Conservation (phyloP, 2,113 vertebrate genomes). For the Xenus cinereus region DNA sequence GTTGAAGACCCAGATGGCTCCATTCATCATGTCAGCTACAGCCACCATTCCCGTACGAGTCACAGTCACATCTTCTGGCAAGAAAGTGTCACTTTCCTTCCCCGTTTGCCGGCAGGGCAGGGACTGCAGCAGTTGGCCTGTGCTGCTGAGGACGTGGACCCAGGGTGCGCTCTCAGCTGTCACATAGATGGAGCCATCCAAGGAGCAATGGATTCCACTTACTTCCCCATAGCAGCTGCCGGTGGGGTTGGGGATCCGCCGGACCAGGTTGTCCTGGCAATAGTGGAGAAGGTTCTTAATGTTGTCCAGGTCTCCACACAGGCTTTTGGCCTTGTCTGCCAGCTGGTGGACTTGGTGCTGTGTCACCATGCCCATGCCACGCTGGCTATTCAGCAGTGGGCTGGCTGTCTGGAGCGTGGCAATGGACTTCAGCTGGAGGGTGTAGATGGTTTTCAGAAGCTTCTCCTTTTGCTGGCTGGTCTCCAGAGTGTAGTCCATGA, state of each 20-base stretch:
- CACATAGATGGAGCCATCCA: slow-evolving; percentile 59
- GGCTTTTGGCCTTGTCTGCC: slow-evolving; percentile 42
- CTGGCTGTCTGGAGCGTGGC: slow-evolving; percentile 16
- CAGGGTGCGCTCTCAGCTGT: slow-evolving; percentile 49
- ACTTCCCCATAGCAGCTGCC: not conserved
- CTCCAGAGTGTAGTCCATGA: slow-evolving; percentile 62
- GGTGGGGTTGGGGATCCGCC: not conserved
- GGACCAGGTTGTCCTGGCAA: slow-evolving; percentile 35
- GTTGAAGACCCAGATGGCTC: slow-evolving; percentile 53
- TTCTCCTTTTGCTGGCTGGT: slow-evolving; percentile 62
- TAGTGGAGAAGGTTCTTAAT: slow-evolving; percentile 51
- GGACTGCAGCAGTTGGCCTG: not conserved
- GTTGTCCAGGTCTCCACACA: slow-evolving; percentile 48
- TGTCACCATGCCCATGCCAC: slow-evolving; percentile 61
- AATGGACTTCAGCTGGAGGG: slow-evolving; percentile 51
- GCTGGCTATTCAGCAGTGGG: slow-evolving; percentile 16
- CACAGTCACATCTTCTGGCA: slow-evolving; percentile 69
- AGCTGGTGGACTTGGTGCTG: slow-evolving; percentile 63
- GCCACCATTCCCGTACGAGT: slow-evolving; percentile 58
- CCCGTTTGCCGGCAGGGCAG: slow-evolving; percentile 9
- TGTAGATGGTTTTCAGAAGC: slow-evolving; percentile 66
- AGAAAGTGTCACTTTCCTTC: not conserved
- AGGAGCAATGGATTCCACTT: slow-evolving; percentile 62
- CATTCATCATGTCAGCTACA: slow-evolving; percentile 55
- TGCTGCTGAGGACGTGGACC: slow-evolving; percentile 48